Conservation (phyloP, 2,113 vertebrate genomes). For the Hyaena hyaena region DNA sequence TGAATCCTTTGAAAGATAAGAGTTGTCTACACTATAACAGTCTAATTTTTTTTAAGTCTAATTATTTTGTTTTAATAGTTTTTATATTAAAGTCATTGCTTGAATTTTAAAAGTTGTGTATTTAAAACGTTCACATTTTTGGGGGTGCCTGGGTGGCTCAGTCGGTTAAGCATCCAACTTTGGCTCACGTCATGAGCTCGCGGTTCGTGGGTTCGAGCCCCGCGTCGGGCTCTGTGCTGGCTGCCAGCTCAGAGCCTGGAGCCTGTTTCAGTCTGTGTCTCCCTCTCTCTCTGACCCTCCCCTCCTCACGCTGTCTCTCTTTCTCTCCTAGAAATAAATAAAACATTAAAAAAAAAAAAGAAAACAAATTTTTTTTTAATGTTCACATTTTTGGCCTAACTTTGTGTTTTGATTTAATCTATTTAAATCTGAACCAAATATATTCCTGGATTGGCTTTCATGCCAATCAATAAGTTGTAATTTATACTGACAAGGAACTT, state of each 20-base stretch:
- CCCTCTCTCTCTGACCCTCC: too few relatives aligned
- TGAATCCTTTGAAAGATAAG: not conserved
- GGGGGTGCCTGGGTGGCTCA: too few relatives aligned
- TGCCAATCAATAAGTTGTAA: not conserved
- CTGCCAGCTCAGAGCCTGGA: too few relatives aligned
- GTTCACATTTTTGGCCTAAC: constrained; percentile 5
- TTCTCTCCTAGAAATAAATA: too few relatives aligned
- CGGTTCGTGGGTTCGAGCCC: too few relatives aligned
- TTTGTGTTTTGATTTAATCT: not conserved
- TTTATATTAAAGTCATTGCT: constrained; percentile 31
- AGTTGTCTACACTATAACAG: not conserved
- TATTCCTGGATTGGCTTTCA: not conserved
- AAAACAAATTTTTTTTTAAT: too few relatives aligned
- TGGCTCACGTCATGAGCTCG: too few relatives aligned
- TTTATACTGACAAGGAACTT: not conserved
- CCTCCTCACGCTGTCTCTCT: too few relatives aligned
- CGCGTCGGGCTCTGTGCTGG: too few relatives aligned
- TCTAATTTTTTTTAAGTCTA: constrained; percentile 41
- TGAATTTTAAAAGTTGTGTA: constrained; percentile 13
- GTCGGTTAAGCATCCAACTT: too few relatives aligned
- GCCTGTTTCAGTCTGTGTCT: too few relatives aligned
- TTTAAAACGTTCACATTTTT: constrained; percentile 45
- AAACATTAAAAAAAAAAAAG: too few relatives aligned
- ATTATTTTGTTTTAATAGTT: constrained; percentile 30
- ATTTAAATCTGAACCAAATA: not conserved